Percentiles rank a stretch among this genome's conserved stretches.
These are phyloP conservation scores for Ornithoptera alexandrae DNA, from an alignment of 2,888 invertebrate species.

Conservation along the genomic window DNA sequence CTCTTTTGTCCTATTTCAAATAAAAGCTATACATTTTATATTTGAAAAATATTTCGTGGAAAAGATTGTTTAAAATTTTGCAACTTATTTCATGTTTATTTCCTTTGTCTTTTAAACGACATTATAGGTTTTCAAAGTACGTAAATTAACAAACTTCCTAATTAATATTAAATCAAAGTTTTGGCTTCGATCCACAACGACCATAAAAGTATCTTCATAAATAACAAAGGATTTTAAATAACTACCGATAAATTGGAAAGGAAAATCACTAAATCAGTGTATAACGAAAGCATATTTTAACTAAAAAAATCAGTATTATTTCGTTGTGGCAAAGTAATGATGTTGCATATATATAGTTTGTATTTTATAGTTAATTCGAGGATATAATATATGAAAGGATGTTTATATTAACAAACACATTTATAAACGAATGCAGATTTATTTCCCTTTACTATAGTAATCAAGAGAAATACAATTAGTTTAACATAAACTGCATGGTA, in stretches of 20 bases:
- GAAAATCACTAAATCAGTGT: not conserved
- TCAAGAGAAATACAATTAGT: not conserved
- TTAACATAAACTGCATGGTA: slow-evolving; percentile 1
- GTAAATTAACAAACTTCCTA: not conserved
- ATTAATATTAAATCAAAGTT: not conserved
- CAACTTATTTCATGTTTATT: not conserved
- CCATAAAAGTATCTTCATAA: not conserved
- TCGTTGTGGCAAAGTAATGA: no score
- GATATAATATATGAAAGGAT: not conserved
- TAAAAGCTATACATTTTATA: not conserved
- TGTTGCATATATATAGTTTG: not conserved
- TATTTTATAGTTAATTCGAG: not conserved
- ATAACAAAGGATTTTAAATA: not conserved
- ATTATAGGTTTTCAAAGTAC: no score
- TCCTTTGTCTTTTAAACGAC: no score
- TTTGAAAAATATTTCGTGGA: not conserved
- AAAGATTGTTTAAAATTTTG: not conserved
- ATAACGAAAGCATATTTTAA: no score
- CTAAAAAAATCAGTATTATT: no score
- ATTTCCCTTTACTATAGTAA: not conserved
- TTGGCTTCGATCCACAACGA: not conserved
- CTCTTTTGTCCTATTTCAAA: not conserved
- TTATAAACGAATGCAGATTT: not conserved
- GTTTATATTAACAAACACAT: not conserved
- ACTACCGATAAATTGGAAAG: not conserved